Evolutionary conservation across 23 tunicate genomes (phyloP).

Genomic region (Ciona savignyi): DNA sequence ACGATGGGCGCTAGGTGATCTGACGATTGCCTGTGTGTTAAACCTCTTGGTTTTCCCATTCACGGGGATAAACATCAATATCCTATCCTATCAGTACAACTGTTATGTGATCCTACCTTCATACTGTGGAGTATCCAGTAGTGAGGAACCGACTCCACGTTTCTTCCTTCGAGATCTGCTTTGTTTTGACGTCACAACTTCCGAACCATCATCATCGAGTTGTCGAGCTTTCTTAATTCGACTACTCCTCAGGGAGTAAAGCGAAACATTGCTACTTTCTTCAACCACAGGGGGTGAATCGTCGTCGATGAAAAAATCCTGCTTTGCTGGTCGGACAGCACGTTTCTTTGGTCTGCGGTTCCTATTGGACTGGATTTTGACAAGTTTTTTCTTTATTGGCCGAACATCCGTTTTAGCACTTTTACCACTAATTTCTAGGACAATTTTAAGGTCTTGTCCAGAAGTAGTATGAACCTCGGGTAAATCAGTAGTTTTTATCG

Average conservation of each 20-base stretch:
- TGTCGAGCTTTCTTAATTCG: background rate
- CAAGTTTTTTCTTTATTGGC: background rate
- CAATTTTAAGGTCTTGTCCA: too few relatives aligned
- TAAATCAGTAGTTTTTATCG: background rate
- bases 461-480: too few relatives aligned
- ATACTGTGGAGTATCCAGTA: background rate
- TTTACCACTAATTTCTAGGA: too few relatives aligned
- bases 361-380: background rate
- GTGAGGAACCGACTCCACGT: background rate
- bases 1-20: too few relatives aligned
- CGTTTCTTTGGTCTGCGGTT: too few relatives aligned
- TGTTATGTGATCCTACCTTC: background rate
- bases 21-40: too few relatives aligned
- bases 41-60: too few relatives aligned
- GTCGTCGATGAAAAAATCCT: background rate
- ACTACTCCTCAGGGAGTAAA: background rate
- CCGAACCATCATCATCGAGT: background rate
- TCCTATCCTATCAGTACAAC: too few relatives aligned
- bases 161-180: background rate
- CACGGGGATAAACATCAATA: too few relatives aligned
- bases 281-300: background rate
- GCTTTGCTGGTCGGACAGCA: background rate
- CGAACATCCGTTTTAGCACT: too few relatives aligned
- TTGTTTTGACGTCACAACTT: background rate
- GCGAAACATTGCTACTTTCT: background rate